Evolutionary conservation across 2,888 invertebrate species (phyloP), one percentile per base, ranked within the genome.

Genomic region (Melinaea menophilus): DNA sequence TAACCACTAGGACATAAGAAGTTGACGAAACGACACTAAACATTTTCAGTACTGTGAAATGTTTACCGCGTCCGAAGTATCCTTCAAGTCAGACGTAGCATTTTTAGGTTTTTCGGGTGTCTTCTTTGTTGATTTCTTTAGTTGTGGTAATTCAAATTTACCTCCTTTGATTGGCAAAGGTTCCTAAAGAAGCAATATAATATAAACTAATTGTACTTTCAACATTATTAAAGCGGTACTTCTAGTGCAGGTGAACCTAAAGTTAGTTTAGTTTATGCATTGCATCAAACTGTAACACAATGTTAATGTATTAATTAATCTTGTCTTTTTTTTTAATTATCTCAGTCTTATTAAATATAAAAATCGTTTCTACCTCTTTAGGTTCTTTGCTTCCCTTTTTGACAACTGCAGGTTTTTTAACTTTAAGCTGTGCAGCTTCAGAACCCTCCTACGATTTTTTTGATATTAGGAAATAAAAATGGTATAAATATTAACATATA

Each of bases 51-150:
- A 67, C 47, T 61, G 56, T 67, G 79, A 71, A 72, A 67, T 76
- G 75, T 79, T 89, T 90, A 90, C 90, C 90, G 80, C 84, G 67
- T 77, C 74, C 47, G 77, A 68, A 69, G 70, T 78, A 69, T 79
- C 78, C 73, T 74, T 78, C 69, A 73, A 51, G 34, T 74, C 80
- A 70, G 77, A 66, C 63, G 74, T 76, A 69, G 85, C 82, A 71
- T 80, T 84, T 80, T 88, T 86, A 69, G 85, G 80, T 74, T 85
- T 80, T 69, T 85, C 86, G 72, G 79, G 77, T 64, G 80, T 75
- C 78, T 84, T 88, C 86, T 82, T 89, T 69, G 78, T 78, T 72
- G 80, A 84, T 88, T 86, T 91, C 87, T 88, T 91, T 72, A 90
- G 87, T 71, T 87, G 82, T 70, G 90, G 90, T 68, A 81, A 83